Base-by-base conservation (phyloP, 2,797 vertebrate species). In the Takifugu rubripes region DNA sequence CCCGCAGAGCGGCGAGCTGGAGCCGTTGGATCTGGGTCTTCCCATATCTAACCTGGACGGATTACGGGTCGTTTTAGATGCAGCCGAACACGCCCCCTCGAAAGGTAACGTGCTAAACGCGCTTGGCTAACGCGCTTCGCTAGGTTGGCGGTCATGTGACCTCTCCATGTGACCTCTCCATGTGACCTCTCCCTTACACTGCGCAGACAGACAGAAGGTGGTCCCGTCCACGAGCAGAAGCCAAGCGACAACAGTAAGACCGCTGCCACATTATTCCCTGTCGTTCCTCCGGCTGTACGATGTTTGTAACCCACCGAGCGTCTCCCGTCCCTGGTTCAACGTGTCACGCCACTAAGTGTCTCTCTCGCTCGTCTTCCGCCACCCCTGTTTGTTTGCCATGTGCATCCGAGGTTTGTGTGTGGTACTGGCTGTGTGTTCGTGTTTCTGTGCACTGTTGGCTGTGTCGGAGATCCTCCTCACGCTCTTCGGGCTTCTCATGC, bases 1-100 rank as follows among this genome's bases (percentile, higher is more conserved):
- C 36, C 12, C 12, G 12, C 36, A 99, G 97, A 98, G 91, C 52
- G 96, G 97, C n/a, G 96, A 98, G 83, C 89, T 92, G 52, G 94
- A 97, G 62, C 94, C 92, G 17, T 89, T 99, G 78, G 97, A 99
- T 88, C 91, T 99, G 42, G 97, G 97, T 10, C 88, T 96, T 77
- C 96, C 97, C 43, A 98, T 99, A 68, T 98, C 97, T 49, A 98
- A 94, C 86, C 90, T 99, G 79, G 97, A 99, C 3, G 97, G 97
- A 33, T 93, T 97, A 26, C 87, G 96, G 15, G 97, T 99, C 73
- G 92, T 98, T 57, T 81, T 99, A 76, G 96, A 99, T 62, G 83
- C 90, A 62, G 94, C 90, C 68, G 93, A 95, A 2, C 86, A 91
- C 16, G 40, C 82, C 56, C 75, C 90, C 52, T 92, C 88, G 24